Evolutionary conservation across 2,113 vertebrate species (phyloP).

Genomic region (Melanostigma gelatinosum): DNA sequence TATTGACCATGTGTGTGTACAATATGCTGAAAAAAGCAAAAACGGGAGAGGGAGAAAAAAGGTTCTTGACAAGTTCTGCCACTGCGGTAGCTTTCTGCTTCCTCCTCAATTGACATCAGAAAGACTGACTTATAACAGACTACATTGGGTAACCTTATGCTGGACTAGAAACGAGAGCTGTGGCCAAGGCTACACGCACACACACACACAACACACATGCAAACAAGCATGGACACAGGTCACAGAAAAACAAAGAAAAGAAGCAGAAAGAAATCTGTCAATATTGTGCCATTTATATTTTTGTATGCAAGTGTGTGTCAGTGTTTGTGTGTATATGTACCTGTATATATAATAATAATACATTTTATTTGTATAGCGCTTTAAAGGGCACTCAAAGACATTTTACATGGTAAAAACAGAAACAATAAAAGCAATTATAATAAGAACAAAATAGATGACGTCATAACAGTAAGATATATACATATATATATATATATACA

Average conservation of each 20-base stretch:
- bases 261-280: not conserved
- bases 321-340: not conserved
- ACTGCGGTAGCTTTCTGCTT: conserved; percentile 43
- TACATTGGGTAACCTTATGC: conserved; percentile 79
- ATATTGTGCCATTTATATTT: not conserved
- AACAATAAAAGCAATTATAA: too few species aligned
- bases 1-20: not conserved
- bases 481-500: not conserved
- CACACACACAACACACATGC: conserved; percentile 15
- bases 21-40: conserved; percentile 1
- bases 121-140: conserved; percentile 71
- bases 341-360: not conserved
- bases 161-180: conserved; percentile 80
- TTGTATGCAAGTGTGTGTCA: not conserved
- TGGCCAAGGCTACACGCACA: conserved; percentile 53
- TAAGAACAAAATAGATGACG: too few species aligned
- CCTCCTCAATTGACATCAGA: conserved; percentile 65
- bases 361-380: too few species aligned
- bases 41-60: not conserved
- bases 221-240: conserved; percentile 26
- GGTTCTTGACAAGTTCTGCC: conserved; percentile 16
- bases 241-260: conserved; percentile 55
- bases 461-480: not conserved
- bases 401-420: too few species aligned
- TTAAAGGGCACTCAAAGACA: too few species aligned